Evolutionary conservation across 2,888 invertebrate species (phyloP), one percentile per base, ranked within the genome.

Genomic region (Colostygia pectinataria): DNA sequence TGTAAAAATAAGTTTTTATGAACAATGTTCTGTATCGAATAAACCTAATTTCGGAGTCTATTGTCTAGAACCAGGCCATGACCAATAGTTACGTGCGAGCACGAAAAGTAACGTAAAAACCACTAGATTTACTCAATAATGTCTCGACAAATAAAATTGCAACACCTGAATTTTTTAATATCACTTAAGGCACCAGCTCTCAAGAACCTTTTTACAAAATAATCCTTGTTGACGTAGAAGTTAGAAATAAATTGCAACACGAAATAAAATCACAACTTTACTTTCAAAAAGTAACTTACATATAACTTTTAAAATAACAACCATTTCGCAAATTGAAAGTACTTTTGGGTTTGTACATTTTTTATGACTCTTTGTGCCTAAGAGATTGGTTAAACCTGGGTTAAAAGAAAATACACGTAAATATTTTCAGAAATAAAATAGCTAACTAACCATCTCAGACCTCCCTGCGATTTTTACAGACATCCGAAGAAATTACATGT

Each of bases 301-400:
- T 6, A 20, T 20, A 20, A 8, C 27, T 25, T 32, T 36, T 14
- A 44, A 38, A 36, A 27, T 44, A 24, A 32, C 14, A 27, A 27
- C 37, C 32, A 44, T 44, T 44, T 45, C 20, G 44, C 36, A 45
- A 40, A 44, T 44, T 50, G 31, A 39, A 39, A 43, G 25, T 29
- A 31, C 6, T 8, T 27, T 41, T 46, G 36, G 36, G 18, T 14
- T 10, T 25, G 9, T 23, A 8, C 33, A 33, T 43, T 43, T 42
- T 45, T 6, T 29, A 28, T 33, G 33, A 37, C 25, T 44, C 28
- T 49, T 48, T 49, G 29, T 38, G 15, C 38, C 10, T 34, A 34
- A 40, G 34, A 40, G 23, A 15, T 34, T 46, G 32, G 32, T 39
- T 27, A 27, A 34, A 15, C 28, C 12, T 13, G 27, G 20, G 12